Evolutionary conservation across 2,888 invertebrate genomes (phyloP).

Genomic region (Apotomis betuletana): DNA sequence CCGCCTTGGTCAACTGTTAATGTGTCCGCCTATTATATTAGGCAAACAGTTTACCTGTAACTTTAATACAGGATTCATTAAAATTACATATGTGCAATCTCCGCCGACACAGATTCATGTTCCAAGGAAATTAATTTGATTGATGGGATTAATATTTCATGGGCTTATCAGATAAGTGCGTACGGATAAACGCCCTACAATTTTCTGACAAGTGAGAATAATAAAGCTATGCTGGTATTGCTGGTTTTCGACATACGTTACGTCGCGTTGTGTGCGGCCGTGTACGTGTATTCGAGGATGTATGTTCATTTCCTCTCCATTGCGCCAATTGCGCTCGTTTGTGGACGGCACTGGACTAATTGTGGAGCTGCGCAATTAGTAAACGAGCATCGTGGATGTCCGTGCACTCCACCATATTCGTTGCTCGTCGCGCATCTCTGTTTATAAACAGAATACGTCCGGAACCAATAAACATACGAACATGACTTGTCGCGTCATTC

Average conservation of each 20-base stretch:
- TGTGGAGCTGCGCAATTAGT: constrained; percentile 74
- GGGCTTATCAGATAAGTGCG: constrained; percentile 8
- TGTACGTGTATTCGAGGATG: constrained; percentile 61
- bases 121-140: neutral
- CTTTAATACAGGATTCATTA: constrained; percentile 8
- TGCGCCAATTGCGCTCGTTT: constrained; percentile 80
- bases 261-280: constrained; percentile 1
- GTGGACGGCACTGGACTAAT: constrained; percentile 73
- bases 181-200: neutral
- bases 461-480: neutral
- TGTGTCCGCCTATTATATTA: constrained; percentile 13
- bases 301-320: constrained; percentile 78
- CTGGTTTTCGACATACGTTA: constrained; percentile 2
- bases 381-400: constrained; percentile 59
- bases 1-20: constrained; percentile 21
- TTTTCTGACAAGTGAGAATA: neutral
- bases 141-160: neutral
- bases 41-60: constrained; percentile 11
- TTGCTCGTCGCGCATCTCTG: neutral
- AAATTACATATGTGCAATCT: neutral
- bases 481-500: neutral
- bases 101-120: neutral
- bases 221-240: neutral
- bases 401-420: constrained; percentile 56
- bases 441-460: constrained; percentile 6